Percentiles rank a stretch among this genome's conserved stretches.
These are phyloP conservation scores for Peucedramus taeniatus DNA, from an alignment of 2,113 vertebrate species.

Conservation along the genomic window DNA sequence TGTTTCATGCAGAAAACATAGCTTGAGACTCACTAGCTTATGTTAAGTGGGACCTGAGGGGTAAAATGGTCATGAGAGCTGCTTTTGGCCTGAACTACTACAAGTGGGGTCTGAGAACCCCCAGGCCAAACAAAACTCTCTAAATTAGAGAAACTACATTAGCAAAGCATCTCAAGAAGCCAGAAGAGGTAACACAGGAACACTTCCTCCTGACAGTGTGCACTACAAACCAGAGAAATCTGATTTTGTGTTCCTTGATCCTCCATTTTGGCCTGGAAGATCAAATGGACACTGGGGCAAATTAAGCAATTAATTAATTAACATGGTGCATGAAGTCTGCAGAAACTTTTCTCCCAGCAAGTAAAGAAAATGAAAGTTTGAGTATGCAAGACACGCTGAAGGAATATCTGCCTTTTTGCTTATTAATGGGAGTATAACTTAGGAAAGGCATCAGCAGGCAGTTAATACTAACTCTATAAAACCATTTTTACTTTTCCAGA, in stretches of 20 bases:
- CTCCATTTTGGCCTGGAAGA: neutral
- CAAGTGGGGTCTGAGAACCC: neutral
- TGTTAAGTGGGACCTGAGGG: neutral
- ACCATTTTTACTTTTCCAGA: slow-evolving; percentile 8
- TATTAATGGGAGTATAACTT: neutral
- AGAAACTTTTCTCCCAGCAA: neutral
- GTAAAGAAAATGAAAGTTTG: neutral
- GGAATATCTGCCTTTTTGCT: neutral
- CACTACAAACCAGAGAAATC: neutral
- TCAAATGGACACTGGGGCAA: neutral
- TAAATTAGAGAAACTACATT: neutral
- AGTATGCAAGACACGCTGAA: neutral
- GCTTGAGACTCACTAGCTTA: neutral
- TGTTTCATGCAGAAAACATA: neutral
- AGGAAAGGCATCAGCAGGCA: neutral
- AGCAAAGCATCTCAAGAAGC: neutral
- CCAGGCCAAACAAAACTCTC: neutral
- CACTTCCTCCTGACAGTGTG: neutral
- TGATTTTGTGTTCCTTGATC: neutral
- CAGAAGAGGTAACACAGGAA: neutral
- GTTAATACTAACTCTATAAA: neutral
- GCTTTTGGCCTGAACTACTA: neutral
- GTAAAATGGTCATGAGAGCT: neutral
- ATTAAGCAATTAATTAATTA: neutral
- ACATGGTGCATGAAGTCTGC: neutral